A percentile compares a stretch with the other conserved stretches of the same genome.
phyloP scores from a whole-genome alignment of 2,888 invertebrate species.

The Cataglyphis livida region DNA sequence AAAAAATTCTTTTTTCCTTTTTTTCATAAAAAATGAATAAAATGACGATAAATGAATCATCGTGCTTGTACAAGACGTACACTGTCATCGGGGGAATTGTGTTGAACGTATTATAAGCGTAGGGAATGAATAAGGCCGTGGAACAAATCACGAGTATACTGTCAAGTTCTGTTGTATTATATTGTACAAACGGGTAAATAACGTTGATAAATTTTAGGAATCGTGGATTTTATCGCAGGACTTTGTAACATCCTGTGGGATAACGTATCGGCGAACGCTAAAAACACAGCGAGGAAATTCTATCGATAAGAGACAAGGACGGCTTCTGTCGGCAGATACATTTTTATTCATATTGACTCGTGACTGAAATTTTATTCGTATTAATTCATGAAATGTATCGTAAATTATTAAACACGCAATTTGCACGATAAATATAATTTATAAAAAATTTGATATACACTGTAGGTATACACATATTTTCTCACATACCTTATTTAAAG shows the following conservation, averaged over 20 bases:
- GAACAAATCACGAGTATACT: background rate
- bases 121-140: background rate
- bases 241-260: slow-evolving; percentile 69
- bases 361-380: slow-evolving; percentile 23
- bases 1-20: background rate
- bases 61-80: background rate
- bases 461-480: background rate
- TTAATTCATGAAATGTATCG: background rate
- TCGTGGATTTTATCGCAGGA: slow-evolving; percentile 56
- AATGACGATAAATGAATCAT: background rate
- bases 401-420: background rate
- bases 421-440: background rate
- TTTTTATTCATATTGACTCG: slow-evolving; percentile 52
- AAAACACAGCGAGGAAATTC: slow-evolving; percentile 50
- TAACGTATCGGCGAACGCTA: slow-evolving; percentile 41
- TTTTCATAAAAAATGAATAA: background rate
- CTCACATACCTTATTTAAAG: background rate
- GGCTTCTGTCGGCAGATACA: slow-evolving; percentile 21
- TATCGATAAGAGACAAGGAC: slow-evolving; percentile 56
- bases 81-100: background rate
- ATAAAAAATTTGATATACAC: background rate
- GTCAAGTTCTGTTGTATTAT: background rate
- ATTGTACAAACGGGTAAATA: background rate
- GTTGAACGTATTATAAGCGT: background rate
- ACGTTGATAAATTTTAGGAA: slow-evolving; percentile 28